These are phyloP conservation scores for Pterocles burchelli DNA, from an alignment of 2,113 vertebrate genomes.

Conservation along the genomic window DNA sequence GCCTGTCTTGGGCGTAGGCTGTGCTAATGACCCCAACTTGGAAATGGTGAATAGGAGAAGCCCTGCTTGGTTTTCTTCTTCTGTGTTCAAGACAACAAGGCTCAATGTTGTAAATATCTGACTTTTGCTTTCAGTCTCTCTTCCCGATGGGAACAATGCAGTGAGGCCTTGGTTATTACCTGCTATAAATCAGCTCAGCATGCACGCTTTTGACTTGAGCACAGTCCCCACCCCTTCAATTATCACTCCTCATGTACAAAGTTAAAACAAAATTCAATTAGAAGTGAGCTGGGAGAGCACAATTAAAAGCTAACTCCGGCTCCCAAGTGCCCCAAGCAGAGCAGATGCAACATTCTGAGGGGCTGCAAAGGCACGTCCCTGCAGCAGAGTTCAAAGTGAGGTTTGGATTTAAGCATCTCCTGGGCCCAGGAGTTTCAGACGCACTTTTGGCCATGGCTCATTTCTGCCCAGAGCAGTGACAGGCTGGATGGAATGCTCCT, in stretches of 20 bases:
- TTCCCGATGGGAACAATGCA: not conserved
- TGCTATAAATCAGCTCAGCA: not conserved
- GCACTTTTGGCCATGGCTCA: accelerated
- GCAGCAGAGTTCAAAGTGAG: not conserved
- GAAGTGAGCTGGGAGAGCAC: not conserved
- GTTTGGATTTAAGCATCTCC: not conserved
- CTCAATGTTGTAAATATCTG: not conserved
- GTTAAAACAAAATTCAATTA: not conserved
- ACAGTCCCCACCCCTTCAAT: not conserved
- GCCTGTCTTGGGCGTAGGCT: not conserved
- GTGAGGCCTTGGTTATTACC: not conserved
- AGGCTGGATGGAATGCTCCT: not conserved
- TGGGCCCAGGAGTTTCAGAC: not conserved
- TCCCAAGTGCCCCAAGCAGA: not conserved
- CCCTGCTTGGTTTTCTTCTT: not conserved
- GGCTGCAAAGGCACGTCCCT: not conserved
- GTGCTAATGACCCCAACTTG: not conserved
- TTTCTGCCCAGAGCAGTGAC: not conserved
- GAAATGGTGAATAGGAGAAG: not conserved
- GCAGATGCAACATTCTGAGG: not conserved
- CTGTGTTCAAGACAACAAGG: not conserved
- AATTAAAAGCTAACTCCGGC: not conserved
- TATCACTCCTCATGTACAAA: not conserved
- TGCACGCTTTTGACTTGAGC: not conserved
- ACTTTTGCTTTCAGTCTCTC: not conserved